These are phyloP conservation scores for Scaptomyza polygonia DNA, from an alignment of 2,888 invertebrate species.

Conservation along the genomic window DNA sequence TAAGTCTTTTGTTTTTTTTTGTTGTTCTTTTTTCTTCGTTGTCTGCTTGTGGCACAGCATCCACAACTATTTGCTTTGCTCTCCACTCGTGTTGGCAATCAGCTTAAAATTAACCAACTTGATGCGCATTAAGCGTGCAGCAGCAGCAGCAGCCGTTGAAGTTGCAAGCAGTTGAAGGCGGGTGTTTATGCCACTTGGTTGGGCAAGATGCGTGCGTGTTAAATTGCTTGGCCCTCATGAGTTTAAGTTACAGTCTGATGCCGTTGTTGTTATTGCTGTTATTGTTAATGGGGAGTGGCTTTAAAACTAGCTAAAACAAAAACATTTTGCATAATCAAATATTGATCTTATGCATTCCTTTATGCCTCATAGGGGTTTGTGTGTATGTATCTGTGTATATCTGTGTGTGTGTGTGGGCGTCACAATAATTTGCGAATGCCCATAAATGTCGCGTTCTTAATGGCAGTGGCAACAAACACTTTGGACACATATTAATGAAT, in stretches of 20 bases:
- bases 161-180: slow-evolving; percentile 20
- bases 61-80: slow-evolving; percentile 51
- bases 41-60: slow-evolving; percentile 14
- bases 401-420: slow-evolving; percentile 47
- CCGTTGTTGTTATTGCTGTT: slow-evolving; percentile 3
- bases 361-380: too few species aligned
- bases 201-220: slow-evolving; percentile 52
- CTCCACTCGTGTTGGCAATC: slow-evolving; percentile 68
- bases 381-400: too few species aligned
- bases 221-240: slow-evolving; percentile 47
- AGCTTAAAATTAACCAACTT: slow-evolving; percentile 74
- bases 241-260: slow-evolving; percentile 11
- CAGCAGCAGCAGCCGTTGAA: slow-evolving; percentile 8
- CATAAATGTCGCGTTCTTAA: slow-evolving; percentile 36
- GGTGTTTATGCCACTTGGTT: slow-evolving; percentile 47
- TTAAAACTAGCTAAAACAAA: slow-evolving; percentile 26
- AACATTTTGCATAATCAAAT: slow-evolving; percentile 61
- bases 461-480: slow-evolving; percentile 41
- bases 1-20: slow-evolving; percentile 61
- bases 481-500: slow-evolving; percentile 46
- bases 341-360: slow-evolving; percentile 57
- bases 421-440: slow-evolving; percentile 41
- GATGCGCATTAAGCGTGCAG: slow-evolving; percentile 64
- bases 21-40: slow-evolving; percentile 10
- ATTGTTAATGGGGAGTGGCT: slow-evolving; percentile 40